These are phyloP conservation scores for Chromoteleia sp. DNA, from an alignment of 2,888 invertebrate species.

Conservation along the genomic window DNA sequence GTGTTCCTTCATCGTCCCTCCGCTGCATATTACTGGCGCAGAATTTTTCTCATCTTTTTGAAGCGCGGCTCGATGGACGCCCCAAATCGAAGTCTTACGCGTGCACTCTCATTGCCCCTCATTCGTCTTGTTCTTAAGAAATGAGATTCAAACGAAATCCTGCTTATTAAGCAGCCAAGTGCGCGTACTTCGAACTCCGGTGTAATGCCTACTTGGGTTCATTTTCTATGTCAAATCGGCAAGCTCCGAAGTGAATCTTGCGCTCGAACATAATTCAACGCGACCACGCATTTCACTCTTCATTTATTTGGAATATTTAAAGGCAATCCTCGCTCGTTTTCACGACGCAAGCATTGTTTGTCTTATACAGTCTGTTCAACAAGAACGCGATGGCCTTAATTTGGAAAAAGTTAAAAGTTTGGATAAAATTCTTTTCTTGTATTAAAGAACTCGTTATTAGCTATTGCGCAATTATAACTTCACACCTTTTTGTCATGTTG, in stretches of 20 bases:
- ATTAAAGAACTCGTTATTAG: too few species aligned
- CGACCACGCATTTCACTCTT: slow-evolving; percentile 1
- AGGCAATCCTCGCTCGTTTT: too few species aligned
- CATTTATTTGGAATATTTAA: too few species aligned
- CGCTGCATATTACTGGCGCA: slow-evolving; percentile 20
- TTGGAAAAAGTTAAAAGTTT: too few species aligned
- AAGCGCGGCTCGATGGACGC: slow-evolving; percentile 45
- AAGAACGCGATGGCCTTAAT: too few species aligned
- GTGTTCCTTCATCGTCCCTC: slow-evolving; percentile 57
- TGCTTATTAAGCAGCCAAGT: slow-evolving; percentile 58
- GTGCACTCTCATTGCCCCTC: slow-evolving; percentile 40
- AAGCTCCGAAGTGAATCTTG: slow-evolving; percentile 29
- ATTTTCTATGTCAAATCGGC: slow-evolving; percentile 40
- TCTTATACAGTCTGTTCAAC: too few species aligned
- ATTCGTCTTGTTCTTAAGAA: slow-evolving; percentile 48
- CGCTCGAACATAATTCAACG: slow-evolving; percentile 11
- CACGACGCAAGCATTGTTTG: too few species aligned
- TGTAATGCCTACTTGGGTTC: slow-evolving; percentile 47
- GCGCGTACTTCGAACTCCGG: slow-evolving; percentile 22
- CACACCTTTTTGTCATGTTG: too few species aligned
- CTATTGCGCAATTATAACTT: too few species aligned
- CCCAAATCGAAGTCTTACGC: slow-evolving; percentile 57
- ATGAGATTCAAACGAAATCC: slow-evolving; percentile 53
- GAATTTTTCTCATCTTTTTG: slow-evolving; percentile 43
- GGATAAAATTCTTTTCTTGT: too few species aligned